Percentiles rank a stretch among this genome's conserved stretches.
These are phyloP conservation scores for Pseudoips prasinana DNA, from an alignment of 2,888 invertebrate genomes.

Conservation along the genomic window DNA sequence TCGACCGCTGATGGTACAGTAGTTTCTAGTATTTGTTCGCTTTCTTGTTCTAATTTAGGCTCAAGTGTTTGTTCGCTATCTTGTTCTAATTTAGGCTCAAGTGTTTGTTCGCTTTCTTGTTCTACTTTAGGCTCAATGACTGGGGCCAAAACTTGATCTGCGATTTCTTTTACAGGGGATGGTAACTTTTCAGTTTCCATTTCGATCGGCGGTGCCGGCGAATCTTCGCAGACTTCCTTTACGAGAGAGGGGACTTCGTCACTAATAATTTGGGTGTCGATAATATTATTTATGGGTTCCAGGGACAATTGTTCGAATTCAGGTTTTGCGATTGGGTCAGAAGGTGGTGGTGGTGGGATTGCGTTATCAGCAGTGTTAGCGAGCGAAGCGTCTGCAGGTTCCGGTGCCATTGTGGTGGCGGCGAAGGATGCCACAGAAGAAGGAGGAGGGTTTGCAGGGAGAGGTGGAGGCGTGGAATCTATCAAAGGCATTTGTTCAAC, in stretches of 20 bases:
- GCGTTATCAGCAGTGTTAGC: conserved; percentile 63
- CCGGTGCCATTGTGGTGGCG: conserved; percentile 85
- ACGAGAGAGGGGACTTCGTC: conserved; percentile 36
- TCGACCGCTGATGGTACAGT: conserved; percentile 7
- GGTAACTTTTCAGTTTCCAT: background rate
- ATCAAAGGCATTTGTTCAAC: conserved; percentile 82
- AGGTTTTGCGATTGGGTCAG: conserved; percentile 47
- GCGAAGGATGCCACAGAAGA: conserved; percentile 89
- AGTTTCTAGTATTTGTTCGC: conserved; percentile 8
- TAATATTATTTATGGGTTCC: conserved; percentile 26
- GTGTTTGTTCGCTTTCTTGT: no score
- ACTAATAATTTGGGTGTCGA: conserved; percentile 27
- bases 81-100: conserved; percentile 11
- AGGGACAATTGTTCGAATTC: conserved; percentile 34
- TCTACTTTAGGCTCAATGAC: background rate
- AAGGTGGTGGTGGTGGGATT: conserved; percentile 49
- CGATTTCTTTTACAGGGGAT: background rate
- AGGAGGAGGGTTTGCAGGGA: conserved; percentile 88
- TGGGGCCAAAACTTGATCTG: background rate
- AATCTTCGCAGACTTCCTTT: conserved; percentile 24
- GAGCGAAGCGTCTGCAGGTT: conserved; percentile 69
- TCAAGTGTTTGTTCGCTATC: conserved; percentile 4
- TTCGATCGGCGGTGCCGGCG: background rate
- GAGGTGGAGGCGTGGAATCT: conserved; percentile 86
- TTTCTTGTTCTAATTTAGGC: conserved; percentile 7